Evolutionary conservation across 2,888 invertebrate genomes (phyloP).

Genomic region (Cecidostiba fungosa): DNA sequence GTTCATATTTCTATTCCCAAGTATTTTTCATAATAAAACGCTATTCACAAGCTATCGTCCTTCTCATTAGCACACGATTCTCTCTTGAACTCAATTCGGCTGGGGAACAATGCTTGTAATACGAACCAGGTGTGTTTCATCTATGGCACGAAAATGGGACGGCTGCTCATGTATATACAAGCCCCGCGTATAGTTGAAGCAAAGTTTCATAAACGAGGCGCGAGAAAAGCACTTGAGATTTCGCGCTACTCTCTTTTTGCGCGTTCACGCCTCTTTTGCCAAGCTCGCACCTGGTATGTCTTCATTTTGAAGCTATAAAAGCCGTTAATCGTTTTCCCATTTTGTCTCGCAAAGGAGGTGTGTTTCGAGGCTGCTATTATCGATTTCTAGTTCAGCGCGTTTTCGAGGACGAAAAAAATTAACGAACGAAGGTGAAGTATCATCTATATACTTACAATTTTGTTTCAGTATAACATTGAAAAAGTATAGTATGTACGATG

Average conservation of each 20-base stretch:
- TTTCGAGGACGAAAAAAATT: background rate
- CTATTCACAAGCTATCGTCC: background rate
- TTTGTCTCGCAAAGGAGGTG: background rate
- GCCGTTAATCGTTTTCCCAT: background rate
- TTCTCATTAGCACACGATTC: slow-evolving; percentile 4
- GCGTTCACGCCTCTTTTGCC: background rate
- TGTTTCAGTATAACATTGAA: too few species aligned
- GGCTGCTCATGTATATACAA: background rate
- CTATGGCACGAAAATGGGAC: background rate
- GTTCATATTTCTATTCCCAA: too few species aligned
- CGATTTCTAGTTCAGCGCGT: background rate
- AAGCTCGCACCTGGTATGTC: background rate
- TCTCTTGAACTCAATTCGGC: background rate
- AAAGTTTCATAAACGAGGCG: slow-evolving; percentile 34
- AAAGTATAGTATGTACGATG: background rate
- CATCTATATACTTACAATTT: too few species aligned
- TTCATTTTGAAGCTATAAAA: slow-evolving; percentile 9
- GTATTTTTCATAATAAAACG: background rate
- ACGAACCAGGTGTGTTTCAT: slow-evolving; percentile 7
- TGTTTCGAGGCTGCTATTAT: background rate
- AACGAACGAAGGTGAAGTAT: too few species aligned
- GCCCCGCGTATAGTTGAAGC: background rate
- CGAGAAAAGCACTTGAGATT: slow-evolving; percentile 7
- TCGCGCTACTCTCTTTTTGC: background rate
- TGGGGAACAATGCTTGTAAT: background rate